Base-by-base conservation (phyloP, 2,113 vertebrate species). In the Gobio gobio region DNA sequence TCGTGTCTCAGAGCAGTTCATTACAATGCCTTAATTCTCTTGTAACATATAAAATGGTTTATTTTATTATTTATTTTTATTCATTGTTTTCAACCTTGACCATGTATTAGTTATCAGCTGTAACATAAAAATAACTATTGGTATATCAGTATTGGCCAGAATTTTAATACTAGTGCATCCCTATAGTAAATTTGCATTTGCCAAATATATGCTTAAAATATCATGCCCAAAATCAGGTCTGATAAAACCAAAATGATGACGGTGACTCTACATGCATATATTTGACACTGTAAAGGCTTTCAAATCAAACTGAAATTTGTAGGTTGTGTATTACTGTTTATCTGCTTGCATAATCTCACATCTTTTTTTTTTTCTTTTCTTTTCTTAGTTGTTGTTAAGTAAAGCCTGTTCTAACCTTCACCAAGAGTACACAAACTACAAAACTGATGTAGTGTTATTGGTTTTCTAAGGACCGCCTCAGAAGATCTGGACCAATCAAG, bases 401-500 rank as follows among this genome's bases (percentile, higher is more conserved):
- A 66, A 68, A 70, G 3, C 66, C 18, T 43, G 9, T 70, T 43
- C 18, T 43, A 70, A 70, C 18, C 33, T 68, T 68, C 1, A 68
- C 6, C 64, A 68, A 36, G 3, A 66, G 29, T 66, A 36, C 64
- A 36, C 18, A 40, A 61, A 45, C 77, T n/a, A 63, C 56, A 63
- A 79, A 36, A 45, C 2, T 56, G 47, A 54, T 16, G 22, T 76
- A 29, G 18, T 24, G 18, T 66, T 24, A 51, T 26, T 26, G 10
- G 59, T 43, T 64, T 63, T 73, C 40, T 78, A 59, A 78, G 75
- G 33, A 79, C 49, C 1, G 4, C 58, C 36, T 56, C 43, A 74
- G 29, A 70, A 58, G 22, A 82, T 54, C 29, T 4, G n/a, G 45
- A 82, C 76, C 64, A 82, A 61, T 72, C 26, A 82, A 59, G 91